These are phyloP conservation scores for Pachyramphus minor DNA, from an alignment of 2,113 vertebrate species.

Conservation along the genomic window DNA sequence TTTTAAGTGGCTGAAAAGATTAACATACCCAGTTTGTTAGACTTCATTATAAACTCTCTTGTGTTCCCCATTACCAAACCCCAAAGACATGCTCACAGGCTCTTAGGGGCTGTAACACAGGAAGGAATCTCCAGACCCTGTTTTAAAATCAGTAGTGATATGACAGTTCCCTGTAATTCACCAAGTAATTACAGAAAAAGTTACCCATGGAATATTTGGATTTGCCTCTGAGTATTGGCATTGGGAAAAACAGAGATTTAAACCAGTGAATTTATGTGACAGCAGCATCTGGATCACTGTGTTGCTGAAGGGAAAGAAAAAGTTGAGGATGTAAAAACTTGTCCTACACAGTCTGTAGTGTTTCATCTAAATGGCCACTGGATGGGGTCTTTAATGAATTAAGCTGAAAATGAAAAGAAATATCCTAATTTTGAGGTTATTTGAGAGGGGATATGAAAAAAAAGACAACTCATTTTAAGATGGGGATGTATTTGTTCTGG, in stretches of 20 bases:
- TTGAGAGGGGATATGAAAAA: background rate
- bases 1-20: slow-evolving; percentile 47
- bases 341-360: background rate
- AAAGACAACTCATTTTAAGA: background rate
- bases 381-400: background rate
- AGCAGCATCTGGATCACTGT: background rate
- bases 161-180: background rate
- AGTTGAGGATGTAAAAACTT: background rate
- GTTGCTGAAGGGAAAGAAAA: background rate
- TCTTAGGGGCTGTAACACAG: background rate
- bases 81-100: background rate
- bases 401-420: background rate
- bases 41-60: background rate
- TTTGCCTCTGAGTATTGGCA: background rate
- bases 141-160: background rate
- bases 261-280: background rate
- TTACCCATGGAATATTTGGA: background rate
- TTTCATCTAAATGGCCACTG: background rate
- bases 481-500: background rate
- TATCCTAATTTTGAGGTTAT: background rate
- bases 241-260: background rate
- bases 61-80: background rate
- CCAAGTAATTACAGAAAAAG: background rate
- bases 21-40: slow-evolving; percentile 22
- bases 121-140: background rate